These are phyloP conservation scores for Heteromormyrus szaboi DNA, from an alignment of 2,797 vertebrate genomes.

Conservation along the genomic window DNA sequence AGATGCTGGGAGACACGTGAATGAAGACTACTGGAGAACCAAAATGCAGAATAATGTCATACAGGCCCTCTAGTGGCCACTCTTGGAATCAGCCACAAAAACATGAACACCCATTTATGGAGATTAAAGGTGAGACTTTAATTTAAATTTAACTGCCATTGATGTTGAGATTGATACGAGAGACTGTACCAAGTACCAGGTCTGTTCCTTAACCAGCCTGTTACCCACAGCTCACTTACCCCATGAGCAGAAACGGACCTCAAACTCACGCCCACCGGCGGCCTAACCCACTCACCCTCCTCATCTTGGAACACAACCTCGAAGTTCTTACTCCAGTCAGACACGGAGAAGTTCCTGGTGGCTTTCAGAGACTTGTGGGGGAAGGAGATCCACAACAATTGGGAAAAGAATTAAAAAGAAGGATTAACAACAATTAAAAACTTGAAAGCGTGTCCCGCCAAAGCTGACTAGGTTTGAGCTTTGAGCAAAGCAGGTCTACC, in stretches of 20 bases:
- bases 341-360: conserved; percentile 92
- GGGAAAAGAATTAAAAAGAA: neutral
- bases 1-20: neutral
- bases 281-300: conserved; percentile 74
- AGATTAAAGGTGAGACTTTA: neutral
- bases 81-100: neutral
- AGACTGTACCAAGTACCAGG: neutral
- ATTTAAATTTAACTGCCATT: neutral
- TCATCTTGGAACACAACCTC: conserved; percentile 97
- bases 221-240: neutral
- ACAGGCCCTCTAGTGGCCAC: neutral
- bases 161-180: neutral
- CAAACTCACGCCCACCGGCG: neutral
- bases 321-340: conserved; percentile 98
- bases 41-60: neutral
- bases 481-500: neutral
- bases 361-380: conserved; percentile 80
- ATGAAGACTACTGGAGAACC: neutral
- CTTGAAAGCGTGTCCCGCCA: neutral
- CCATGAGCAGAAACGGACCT: neutral
- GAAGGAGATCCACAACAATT: neutral
- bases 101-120: neutral
- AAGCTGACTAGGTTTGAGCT: neutral
- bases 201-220: neutral
- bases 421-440: neutral